These are phyloP conservation scores for Patella pellucida DNA, from an alignment of 2,888 invertebrate species.

Conservation along the genomic window DNA sequence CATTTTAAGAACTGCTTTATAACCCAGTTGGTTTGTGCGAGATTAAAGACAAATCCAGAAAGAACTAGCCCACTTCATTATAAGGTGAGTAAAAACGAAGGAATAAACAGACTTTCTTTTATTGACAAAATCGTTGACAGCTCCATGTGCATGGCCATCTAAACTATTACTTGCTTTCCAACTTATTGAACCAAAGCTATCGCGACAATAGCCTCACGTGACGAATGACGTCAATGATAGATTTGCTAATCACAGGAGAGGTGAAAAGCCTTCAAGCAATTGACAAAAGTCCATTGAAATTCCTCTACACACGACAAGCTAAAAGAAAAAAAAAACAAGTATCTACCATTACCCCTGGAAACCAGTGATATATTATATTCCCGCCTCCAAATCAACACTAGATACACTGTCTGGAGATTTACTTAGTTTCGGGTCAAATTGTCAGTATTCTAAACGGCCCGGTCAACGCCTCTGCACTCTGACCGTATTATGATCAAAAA, in stretches of 20 bases:
- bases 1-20: no score
- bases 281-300: conserved; percentile 11
- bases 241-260: neutral
- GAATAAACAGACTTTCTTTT: no score
- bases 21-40: no score
- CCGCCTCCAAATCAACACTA: conserved; percentile 1
- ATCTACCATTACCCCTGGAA: conserved; percentile 1
- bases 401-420: no score
- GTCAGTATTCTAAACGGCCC: neutral
- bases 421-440: neutral
- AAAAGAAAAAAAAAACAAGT: neutral
- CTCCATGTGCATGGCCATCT: no score
- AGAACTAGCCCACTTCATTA: no score
- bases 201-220: neutral
- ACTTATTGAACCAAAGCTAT: neutral
- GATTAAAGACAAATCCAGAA: no score
- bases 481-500: neutral
- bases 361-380: neutral
- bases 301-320: neutral
- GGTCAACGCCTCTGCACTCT: neutral
- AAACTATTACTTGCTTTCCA: neutral
- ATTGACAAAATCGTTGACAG: no score
- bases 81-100: no score
- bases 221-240: conserved; percentile 1
- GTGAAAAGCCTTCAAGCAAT: conserved; percentile 9